phyloP scores from a whole-genome alignment of 2,888 invertebrate genomes.

The Volucella inflata region DNA sequence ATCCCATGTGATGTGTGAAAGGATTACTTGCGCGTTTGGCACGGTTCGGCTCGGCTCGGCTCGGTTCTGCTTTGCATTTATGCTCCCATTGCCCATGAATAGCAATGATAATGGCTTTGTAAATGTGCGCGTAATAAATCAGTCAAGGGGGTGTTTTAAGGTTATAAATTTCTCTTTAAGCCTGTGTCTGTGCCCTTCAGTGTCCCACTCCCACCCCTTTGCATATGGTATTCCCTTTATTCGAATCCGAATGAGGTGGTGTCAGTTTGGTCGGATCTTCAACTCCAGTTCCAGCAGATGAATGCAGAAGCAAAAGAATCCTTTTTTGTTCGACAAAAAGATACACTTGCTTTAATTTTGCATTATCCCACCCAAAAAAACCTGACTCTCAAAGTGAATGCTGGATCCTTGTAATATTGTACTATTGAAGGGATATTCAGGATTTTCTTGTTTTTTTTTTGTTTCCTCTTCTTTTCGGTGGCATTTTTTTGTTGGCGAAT shows the following conservation, averaged over 20 bases:
- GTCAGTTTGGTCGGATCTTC: background rate
- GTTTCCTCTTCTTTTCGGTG: slow-evolving; percentile 4
- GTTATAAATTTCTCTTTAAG: slow-evolving; percentile 80
- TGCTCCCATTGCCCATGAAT: slow-evolving; percentile 71
- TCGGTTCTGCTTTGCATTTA: slow-evolving; percentile 69
- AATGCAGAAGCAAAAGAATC: slow-evolving; percentile 31
- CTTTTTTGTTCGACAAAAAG: slow-evolving; percentile 49
- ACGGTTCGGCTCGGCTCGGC: background rate
- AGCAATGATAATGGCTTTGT: slow-evolving; percentile 79
- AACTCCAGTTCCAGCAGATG: slow-evolving; percentile 10
- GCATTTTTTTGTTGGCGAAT: slow-evolving; percentile 37
- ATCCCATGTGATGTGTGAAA: slow-evolving; percentile 74
- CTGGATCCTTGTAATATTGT: slow-evolving; percentile 36
- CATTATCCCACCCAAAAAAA: slow-evolving; percentile 56
- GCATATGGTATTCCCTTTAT: slow-evolving; percentile 67
- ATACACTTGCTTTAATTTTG: slow-evolving; percentile 71
- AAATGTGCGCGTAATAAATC: slow-evolving; percentile 80
- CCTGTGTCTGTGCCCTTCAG: slow-evolving; percentile 67
- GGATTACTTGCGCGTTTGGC: slow-evolving; percentile 65
- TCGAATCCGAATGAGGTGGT: slow-evolving; percentile 32
- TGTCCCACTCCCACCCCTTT: slow-evolving; percentile 39
- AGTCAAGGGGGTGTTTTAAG: slow-evolving; percentile 80
- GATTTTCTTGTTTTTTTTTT: slow-evolving; percentile 14
- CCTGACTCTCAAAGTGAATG: slow-evolving; percentile 10
- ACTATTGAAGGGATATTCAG: slow-evolving; percentile 55